Evolutionary conservation across 2,113 vertebrate genomes (phyloP).

Genomic region (Boulengeromyrus knoepffleri): DNA sequence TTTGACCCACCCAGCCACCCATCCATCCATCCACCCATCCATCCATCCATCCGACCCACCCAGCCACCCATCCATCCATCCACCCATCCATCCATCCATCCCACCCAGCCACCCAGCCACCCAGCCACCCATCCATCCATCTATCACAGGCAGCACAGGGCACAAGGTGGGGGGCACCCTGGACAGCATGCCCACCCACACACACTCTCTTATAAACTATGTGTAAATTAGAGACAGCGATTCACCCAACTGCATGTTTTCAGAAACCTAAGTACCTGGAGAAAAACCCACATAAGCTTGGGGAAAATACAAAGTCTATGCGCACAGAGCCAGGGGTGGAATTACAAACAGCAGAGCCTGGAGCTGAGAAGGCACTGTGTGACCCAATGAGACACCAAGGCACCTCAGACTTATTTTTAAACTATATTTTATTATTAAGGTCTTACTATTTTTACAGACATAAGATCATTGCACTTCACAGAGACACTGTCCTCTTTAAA

Average conservation of each 20-base stretch:
- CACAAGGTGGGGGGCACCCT: neutral
- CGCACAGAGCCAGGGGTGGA: neutral
- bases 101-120: no score
- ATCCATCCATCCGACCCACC: accelerated
- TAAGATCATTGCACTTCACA: neutral
- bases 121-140: accelerated
- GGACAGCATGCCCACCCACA: neutral
- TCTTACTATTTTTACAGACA: neutral
- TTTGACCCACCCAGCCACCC: no score
- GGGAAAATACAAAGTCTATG: neutral
- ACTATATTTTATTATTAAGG: neutral
- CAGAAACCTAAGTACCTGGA: neutral
- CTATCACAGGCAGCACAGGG: neutral
- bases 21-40: no score
- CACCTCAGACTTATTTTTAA: neutral
- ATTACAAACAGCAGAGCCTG: neutral
- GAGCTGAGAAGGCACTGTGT: neutral
- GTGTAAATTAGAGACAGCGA: neutral
- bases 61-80: no score
- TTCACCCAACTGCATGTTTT: neutral
- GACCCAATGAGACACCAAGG: neutral
- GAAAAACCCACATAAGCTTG: neutral
- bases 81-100: no score
- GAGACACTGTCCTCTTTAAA: neutral
- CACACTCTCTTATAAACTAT: neutral